Evolutionary conservation across 2,113 vertebrate genomes (phyloP), one percentile per base, ranked within the genome.

Genomic region (Macroglossus sobrinus): DNA sequence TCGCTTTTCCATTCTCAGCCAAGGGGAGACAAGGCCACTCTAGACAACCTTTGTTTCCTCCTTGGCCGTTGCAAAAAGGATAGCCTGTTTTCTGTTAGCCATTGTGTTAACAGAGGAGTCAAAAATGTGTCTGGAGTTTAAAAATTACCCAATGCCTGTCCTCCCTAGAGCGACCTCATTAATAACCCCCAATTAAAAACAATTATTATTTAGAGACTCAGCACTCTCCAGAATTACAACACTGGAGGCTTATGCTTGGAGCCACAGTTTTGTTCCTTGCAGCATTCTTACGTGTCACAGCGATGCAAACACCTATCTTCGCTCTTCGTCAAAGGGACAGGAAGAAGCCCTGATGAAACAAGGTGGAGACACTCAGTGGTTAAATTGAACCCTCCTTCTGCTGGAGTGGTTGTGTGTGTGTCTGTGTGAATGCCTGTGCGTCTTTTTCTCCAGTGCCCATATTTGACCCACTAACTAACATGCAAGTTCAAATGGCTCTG

Each of bases 341-440:
- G 45, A 47, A 16, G 63, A 38, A 75, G 66, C 33, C 14, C 30
- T 3, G 1, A 45, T 18, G 47, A 43, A 63, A 16, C 14, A 9
- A 8, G 50, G 10, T 10, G 12, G 84, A 64, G 78, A 68, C 47
- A 5, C 30, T 87, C 26, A 1, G 4, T 22, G 72, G 19, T 33
- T 72, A 66, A 24, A 22, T 4, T 0, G 45, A 79, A 22, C n/a
- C 21, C 57, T 59, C 24, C 53, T 33, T 24, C 57, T 11, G 35
- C 33, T 66, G 33, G 13, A 28, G 22, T 22, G 19, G 11, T 2
- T 18, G 40, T 16, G 7, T 10, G 40, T 7, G 30, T 26, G 10
- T 12, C 3, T 5, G 2, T 30, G 7, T 15, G 47, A 28, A 10
- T 13, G 13, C 0, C 6, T 3, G 2, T 19, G 0, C 1, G 28